Evolutionary conservation across 2,113 vertebrate species (phyloP).

Genomic region (Gallinago paraguaiae): DNA sequence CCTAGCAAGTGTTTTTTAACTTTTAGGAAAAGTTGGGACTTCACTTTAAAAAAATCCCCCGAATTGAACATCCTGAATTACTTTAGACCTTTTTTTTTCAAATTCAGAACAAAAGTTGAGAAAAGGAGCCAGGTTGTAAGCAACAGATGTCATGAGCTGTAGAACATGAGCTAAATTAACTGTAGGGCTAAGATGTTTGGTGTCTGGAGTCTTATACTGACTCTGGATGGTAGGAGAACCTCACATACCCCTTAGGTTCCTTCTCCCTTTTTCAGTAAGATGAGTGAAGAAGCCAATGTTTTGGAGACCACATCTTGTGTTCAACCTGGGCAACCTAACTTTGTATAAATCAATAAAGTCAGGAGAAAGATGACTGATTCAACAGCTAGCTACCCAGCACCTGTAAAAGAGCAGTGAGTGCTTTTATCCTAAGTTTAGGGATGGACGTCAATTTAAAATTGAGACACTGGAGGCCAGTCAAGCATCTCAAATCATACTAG

Average conservation of each 20-base stretch:
- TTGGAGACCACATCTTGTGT: background rate
- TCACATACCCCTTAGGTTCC: background rate
- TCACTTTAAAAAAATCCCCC: background rate
- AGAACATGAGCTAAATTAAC: background rate
- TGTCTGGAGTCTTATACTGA: background rate
- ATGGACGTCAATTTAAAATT: background rate
- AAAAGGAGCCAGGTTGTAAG: background rate
- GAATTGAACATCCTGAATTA: background rate
- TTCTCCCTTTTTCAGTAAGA: background rate
- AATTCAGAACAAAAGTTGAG: background rate
- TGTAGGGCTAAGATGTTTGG: background rate
- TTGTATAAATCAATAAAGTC: background rate
- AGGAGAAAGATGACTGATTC: background rate
- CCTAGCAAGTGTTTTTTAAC: background rate
- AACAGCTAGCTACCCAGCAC: background rate
- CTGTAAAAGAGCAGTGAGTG: background rate
- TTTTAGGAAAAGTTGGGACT: background rate
- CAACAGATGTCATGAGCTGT: background rate
- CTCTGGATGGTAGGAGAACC: background rate
- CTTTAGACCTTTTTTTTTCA: background rate
- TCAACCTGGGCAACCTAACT: background rate
- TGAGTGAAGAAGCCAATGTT: background rate
- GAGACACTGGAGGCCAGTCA: slow-evolving; percentile 25
- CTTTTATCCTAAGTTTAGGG: background rate
- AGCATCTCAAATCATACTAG: slow-evolving; percentile 45